Conservation (phyloP, 2,888 invertebrate species). For the Thymelicus acteon region DNA sequence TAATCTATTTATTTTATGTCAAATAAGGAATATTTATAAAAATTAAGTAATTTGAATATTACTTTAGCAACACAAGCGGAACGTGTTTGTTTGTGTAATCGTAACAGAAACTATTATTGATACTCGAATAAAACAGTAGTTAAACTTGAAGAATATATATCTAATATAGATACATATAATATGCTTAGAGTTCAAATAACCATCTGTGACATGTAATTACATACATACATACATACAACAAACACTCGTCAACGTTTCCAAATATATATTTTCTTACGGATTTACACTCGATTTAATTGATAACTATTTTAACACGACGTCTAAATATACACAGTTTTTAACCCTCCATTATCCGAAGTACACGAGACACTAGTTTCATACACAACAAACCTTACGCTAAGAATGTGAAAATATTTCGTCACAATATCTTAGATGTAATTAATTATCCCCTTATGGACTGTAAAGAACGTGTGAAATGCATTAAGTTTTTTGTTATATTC, state of each 20-base stretch:
- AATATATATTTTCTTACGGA: slow-evolving; percentile 81
- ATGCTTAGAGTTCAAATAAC: slow-evolving; percentile 71
- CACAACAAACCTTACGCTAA: slow-evolving; percentile 82
- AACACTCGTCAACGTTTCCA: slow-evolving; percentile 80
- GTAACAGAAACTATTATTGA: slow-evolving; percentile 65
- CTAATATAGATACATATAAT: slow-evolving; percentile 54
- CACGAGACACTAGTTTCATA: slow-evolving; percentile 77
- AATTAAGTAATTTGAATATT: slow-evolving; percentile 46
- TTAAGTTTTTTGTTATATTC: slow-evolving; percentile 79
- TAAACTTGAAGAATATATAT: slow-evolving; percentile 69
- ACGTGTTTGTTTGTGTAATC: slow-evolving; percentile 74
- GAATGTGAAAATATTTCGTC: slow-evolving; percentile 83
- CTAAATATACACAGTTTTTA: slow-evolving; percentile 77
- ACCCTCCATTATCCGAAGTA: slow-evolving; percentile 77
- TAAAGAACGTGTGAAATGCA: slow-evolving; percentile 84
- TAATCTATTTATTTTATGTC: slow-evolving; percentile 37
- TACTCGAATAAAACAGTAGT: slow-evolving; percentile 63
- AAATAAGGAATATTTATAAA: slow-evolving; percentile 38
- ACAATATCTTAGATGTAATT: slow-evolving; percentile 76
- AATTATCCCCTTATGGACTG: slow-evolving; percentile 79
- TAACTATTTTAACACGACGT: slow-evolving; percentile 79
- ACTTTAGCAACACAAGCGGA: slow-evolving; percentile 64
- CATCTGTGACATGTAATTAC: slow-evolving; percentile 69
- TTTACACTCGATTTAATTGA: slow-evolving; percentile 72
- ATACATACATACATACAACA: slow-evolving; percentile 80